Evolutionary conservation across 2,888 invertebrate genomes (phyloP).

Genomic region (Emmelina monodactyla): DNA sequence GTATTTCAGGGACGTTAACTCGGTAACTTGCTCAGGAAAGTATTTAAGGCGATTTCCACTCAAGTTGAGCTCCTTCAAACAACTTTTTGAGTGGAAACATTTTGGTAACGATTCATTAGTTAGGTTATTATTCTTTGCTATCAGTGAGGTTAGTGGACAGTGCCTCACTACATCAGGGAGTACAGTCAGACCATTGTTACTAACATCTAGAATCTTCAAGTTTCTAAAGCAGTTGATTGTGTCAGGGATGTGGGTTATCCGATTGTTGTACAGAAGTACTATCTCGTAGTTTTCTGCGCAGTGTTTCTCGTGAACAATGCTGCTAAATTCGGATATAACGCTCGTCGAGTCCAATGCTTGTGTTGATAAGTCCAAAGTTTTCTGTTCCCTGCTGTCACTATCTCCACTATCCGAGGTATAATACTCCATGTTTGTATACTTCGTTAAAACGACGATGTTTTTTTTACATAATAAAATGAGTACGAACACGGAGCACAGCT

Average conservation of each 20-base stretch:
- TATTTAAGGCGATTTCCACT: constrained; percentile 87
- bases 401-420: constrained; percentile 87
- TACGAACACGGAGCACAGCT: neutral
- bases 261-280: constrained; percentile 87
- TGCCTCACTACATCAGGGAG: constrained; percentile 81
- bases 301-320: constrained; percentile 68
- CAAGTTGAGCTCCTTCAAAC: constrained; percentile 87
- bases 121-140: constrained; percentile 89
- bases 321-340: constrained; percentile 64
- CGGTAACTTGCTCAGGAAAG: constrained; percentile 88
- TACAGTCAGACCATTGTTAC: constrained; percentile 80
- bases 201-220: constrained; percentile 83
- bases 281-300: constrained; percentile 71
- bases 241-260: constrained; percentile 72
- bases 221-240: constrained; percentile 73
- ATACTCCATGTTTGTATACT: constrained; percentile 70
- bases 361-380: constrained; percentile 71
- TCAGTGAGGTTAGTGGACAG: constrained; percentile 78
- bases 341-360: constrained; percentile 66
- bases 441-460: neutral
- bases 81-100: constrained; percentile 70
- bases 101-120: constrained; percentile 89
- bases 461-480: constrained; percentile 2
- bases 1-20: constrained; percentile 77
- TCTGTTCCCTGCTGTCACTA: constrained; percentile 74